Percentiles rank a stretch among this genome's conserved stretches.
phyloP scores from a whole-genome alignment of 2,113 vertebrate genomes.

The Halcyon malimbica region DNA sequence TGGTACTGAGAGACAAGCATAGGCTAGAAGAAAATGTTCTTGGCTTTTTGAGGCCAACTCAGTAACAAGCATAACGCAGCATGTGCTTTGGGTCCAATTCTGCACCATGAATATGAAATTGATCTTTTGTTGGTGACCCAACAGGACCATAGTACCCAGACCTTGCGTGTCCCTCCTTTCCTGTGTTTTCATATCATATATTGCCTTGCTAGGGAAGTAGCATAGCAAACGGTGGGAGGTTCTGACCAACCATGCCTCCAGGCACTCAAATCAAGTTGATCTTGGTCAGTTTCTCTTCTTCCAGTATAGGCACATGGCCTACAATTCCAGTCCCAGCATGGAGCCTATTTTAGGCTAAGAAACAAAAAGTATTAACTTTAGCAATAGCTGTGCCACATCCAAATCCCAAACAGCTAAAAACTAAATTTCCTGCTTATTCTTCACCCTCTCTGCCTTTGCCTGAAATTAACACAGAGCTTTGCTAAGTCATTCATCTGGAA shows the following conservation, averaged over 20 bases:
- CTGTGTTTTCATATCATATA: background rate
- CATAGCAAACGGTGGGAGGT: rapidly evolving
- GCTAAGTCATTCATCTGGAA: background rate
- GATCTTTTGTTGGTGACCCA: background rate
- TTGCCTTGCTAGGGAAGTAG: background rate
- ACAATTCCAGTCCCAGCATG: background rate
- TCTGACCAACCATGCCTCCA: background rate
- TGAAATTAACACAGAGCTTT: background rate
- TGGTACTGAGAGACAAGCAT: background rate
- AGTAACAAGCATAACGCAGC: background rate
- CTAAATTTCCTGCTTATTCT: background rate
- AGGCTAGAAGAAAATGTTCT: background rate
- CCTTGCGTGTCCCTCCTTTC: background rate
- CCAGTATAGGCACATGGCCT: background rate
- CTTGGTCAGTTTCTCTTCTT: background rate
- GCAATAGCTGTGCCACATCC: background rate
- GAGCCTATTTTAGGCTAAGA: background rate
- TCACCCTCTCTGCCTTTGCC: background rate
- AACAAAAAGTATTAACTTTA: background rate
- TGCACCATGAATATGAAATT: background rate
- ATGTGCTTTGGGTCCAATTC: background rate
- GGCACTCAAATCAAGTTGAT: background rate
- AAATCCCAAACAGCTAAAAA: background rate
- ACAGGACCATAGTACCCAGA: background rate
- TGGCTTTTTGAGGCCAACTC: background rate